Evolutionary conservation across 2,797 vertebrate genomes (phyloP), one percentile per base, ranked within the genome.

Genomic region (Kryptopterus vitreolus): DNA sequence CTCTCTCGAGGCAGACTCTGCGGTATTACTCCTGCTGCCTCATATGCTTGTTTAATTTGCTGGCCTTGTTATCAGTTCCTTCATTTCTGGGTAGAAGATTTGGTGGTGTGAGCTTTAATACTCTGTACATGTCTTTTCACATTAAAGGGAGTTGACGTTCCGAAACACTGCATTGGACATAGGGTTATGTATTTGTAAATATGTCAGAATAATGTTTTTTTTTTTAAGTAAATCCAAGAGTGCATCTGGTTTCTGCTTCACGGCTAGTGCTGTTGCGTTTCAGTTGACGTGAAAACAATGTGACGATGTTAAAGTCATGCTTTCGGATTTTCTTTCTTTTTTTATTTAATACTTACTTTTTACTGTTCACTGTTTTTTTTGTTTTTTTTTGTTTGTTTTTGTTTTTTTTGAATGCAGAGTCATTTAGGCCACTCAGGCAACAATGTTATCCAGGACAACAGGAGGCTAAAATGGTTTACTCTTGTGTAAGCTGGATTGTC

Each of bases 231-330:
- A 77, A 82, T 48, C 48, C 4, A 33, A 31, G 43, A 69, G 43
- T 79, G 76, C 53, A 33, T 76, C 79, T 85, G 43, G 62, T 72
- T 81, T 85, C 61, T 78, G 79, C 63, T 66, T 76, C 71, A 76
- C 55, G 66, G 71, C 52, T 29, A 50, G 46, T 38, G 57, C 58
- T 70, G 48, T 65, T 78, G 53, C 33, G 50, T 66, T 81, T 77
- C 13, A 57, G 38, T 38, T 79, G 62, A 48, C 74, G 35, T 35
- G 66, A 79, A 71, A 79, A 31, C 61, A 79, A 78, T 53, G 55
- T 43, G 62, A 63, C 35, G 78, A 66, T 79, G 71, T 80, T 75
- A 79, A 77, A 85, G 68, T 55, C 52, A 33, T 15, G 18, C 69
- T 81, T 38, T 62, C 50, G 35, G 38, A 43, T 78, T 62, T 66